A percentile compares a stretch with the other conserved stretches of the same genome.
Evolutionary conservation across 2,888 invertebrate genomes (phyloP).

Genomic region (Acronicta alni): DNA sequence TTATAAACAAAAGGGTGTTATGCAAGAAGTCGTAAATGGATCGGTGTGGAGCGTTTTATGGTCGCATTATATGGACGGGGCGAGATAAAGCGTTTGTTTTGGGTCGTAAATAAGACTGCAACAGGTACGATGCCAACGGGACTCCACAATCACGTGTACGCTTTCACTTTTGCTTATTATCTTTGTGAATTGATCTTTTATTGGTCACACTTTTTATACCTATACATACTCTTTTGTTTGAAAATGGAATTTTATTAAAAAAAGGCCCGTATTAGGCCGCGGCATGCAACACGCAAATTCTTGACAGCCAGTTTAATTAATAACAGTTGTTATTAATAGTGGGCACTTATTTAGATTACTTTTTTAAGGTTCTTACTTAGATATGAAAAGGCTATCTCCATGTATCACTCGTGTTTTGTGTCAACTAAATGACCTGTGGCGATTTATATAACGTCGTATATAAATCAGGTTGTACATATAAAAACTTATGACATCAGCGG

Average conservation of each 20-base stretch:
- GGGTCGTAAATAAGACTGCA: slow-evolving; percentile 89
- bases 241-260: slow-evolving; percentile 25
- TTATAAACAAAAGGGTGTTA: slow-evolving; percentile 88
- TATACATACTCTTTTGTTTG: slow-evolving; percentile 28
- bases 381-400: slow-evolving; percentile 49
- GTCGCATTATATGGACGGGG: slow-evolving; percentile 85
- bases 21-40: slow-evolving; percentile 83
- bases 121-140: slow-evolving; percentile 87
- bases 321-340: slow-evolving; percentile 49
- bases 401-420: slow-evolving; percentile 44
- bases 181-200: slow-evolving; percentile 78
- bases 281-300: slow-evolving; percentile 57
- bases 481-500: slow-evolving; percentile 26
- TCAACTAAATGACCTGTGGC: slow-evolving; percentile 35
- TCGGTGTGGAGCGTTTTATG: slow-evolving; percentile 82
- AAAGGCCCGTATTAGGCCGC: slow-evolving; percentile 38
- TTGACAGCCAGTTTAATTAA: slow-evolving; percentile 52
- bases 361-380: slow-evolving; percentile 54
- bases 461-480: slow-evolving; percentile 17
- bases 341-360: slow-evolving; percentile 57
- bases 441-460: slow-evolving; percentile 28
- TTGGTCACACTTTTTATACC: slow-evolving; percentile 51
- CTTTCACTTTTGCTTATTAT: slow-evolving; percentile 86
- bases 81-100: slow-evolving; percentile 89
- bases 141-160: slow-evolving; percentile 83